These are phyloP conservation scores for Mycetomoellerius zeteki DNA, from an alignment of 1,140 invertebrate species.

Conservation along the genomic window DNA sequence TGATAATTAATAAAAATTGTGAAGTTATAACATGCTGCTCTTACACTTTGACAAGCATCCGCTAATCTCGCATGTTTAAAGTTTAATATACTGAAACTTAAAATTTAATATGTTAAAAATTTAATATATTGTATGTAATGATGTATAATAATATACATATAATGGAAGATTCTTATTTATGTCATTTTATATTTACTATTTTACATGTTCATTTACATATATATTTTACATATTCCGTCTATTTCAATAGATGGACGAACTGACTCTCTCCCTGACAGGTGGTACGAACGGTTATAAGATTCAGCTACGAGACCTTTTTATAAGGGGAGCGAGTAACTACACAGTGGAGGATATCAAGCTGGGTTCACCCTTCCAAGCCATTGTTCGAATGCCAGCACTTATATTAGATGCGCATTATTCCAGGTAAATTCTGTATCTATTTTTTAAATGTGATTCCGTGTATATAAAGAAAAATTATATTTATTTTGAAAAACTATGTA, in stretches of 20 bases:
- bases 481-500: background rate
- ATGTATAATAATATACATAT: background rate
- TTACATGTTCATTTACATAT: background rate
- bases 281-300: constrained; percentile 91
- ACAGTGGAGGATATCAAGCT: constrained; percentile 89
- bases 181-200: background rate
- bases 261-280: constrained; percentile 90
- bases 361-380: constrained; percentile 89
- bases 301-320: constrained; percentile 89
- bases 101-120: no score
- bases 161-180: background rate
- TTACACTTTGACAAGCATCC: background rate
- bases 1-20: background rate
- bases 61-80: background rate
- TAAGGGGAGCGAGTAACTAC: constrained; percentile 91
- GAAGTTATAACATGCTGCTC: background rate
- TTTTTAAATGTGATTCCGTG: background rate
- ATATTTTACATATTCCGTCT: background rate
- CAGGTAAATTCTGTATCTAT: constrained; percentile 79
- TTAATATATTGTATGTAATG: no score
- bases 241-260: constrained; percentile 88
- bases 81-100: background rate
- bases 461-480: background rate
- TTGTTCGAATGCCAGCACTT: constrained; percentile 90
- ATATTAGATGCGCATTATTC: constrained; percentile 90